Percentiles rank a stretch among this genome's conserved stretches.
Evolutionary conservation across 2,797 vertebrate species (phyloP).

Genomic region (Acridotheres tristis): DNA sequence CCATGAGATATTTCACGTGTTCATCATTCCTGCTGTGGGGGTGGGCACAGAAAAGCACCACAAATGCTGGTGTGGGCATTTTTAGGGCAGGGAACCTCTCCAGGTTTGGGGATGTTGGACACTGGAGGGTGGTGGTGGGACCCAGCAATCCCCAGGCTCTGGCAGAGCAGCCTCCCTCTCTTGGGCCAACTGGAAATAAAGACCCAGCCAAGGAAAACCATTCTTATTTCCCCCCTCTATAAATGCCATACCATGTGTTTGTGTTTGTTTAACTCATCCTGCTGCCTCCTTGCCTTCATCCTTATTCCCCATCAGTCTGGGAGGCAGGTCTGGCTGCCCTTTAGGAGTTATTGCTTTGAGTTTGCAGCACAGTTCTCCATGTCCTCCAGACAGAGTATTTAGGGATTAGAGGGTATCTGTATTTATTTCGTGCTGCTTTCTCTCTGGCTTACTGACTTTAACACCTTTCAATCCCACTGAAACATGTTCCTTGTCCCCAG

Average conservation of each 20-base stretch:
- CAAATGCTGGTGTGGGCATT: background rate
- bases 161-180: background rate
- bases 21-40: background rate
- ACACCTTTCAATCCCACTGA: constrained; percentile 21
- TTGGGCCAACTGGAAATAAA: background rate
- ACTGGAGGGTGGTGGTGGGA: fast-evolving
- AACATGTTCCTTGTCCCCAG: background rate
- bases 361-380: background rate
- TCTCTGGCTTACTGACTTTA: constrained; percentile 13
- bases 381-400: constrained; percentile 7
- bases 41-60: background rate
- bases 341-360: background rate
- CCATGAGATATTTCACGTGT: fast-evolving
- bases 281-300: background rate
- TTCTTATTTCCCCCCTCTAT: fast-evolving
- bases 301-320: background rate
- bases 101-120: background rate
- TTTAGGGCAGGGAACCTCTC: background rate
- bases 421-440: background rate
- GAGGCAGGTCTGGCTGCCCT: background rate
- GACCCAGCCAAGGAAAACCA: background rate
- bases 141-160: background rate
- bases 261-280: background rate
- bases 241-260: fast-evolving
- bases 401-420: background rate